These are phyloP conservation scores for Uria lomvia DNA, from an alignment of 2,113 vertebrate species.

Conservation along the genomic window DNA sequence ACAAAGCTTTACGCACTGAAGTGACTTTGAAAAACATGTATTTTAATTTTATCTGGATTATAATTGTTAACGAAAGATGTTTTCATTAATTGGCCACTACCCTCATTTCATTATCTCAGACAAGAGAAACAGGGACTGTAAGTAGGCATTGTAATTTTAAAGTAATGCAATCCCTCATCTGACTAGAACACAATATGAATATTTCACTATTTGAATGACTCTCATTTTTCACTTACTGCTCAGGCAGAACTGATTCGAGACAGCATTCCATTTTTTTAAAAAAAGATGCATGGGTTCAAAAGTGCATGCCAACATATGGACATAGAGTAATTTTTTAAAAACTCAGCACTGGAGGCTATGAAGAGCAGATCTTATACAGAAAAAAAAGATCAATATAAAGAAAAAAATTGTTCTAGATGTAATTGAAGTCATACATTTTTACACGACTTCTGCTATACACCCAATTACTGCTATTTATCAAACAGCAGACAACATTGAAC, in stretches of 20 bases:
- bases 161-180: neutral
- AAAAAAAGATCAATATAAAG: conserved; percentile 74
- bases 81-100: conserved; percentile 53
- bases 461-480: conserved; percentile 86
- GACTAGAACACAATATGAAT: conserved; percentile 10
- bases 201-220: conserved; percentile 8
- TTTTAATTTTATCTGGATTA: conserved; percentile 37
- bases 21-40: neutral
- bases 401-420: conserved; percentile 73
- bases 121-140: neutral
- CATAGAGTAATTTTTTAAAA: conserved; percentile 67
- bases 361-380: conserved; percentile 68
- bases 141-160: neutral
- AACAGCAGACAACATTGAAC: conserved; percentile 77
- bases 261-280: neutral
- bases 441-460: conserved; percentile 73
- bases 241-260: neutral
- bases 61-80: conserved; percentile 48
- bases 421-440: conserved; percentile 82
- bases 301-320: conserved; percentile 56
- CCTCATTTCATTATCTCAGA: conserved; percentile 46
- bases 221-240: conserved; percentile 15
- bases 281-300: conserved; percentile 55
- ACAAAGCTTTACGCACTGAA: neutral
- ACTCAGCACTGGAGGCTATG: conserved; percentile 64